These are phyloP conservation scores for Chionis minor DNA, from an alignment of 2,113 vertebrate species.

Conservation along the genomic window DNA sequence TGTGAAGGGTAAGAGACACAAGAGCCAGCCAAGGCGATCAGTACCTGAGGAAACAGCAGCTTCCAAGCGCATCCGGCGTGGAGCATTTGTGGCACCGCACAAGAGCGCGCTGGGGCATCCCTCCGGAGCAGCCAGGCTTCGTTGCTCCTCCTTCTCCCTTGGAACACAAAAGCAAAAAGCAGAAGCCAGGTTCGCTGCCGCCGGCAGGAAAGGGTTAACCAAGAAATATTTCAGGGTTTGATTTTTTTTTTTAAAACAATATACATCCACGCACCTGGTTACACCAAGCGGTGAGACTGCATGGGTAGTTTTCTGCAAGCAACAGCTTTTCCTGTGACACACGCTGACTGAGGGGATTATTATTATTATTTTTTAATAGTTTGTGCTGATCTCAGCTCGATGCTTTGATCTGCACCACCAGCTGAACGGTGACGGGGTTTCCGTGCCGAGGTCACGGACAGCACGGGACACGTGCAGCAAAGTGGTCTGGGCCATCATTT, in stretches of 20 bases:
- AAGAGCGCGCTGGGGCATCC: not conserved
- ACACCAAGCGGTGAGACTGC: not conserved
- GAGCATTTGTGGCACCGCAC: fast-evolving
- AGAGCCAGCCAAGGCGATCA: not conserved
- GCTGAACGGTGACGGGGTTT: not conserved
- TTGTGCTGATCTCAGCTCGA: not conserved
- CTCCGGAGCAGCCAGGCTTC: not conserved
- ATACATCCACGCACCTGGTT: not conserved
- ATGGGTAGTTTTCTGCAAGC: not conserved
- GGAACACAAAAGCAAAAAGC: not conserved
- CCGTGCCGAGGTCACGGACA: not conserved
- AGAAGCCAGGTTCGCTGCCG: not conserved
- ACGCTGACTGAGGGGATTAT: not conserved
- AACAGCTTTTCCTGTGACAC: not conserved
- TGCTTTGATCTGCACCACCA: not conserved
- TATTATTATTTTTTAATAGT: not conserved
- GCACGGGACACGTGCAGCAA: fast-evolving
- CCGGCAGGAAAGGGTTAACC: not conserved
- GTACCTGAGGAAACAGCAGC: fast-evolving
- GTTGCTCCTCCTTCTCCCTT: not conserved
- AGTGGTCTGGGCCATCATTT: not conserved
- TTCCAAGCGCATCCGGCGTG: fast-evolving
- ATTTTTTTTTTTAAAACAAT: not conserved
- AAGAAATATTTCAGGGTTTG: not conserved
- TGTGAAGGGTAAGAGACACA: fast-evolving